A percentile compares a stretch with the other conserved stretches of the same genome.
These are phyloP conservation scores for Columbina picui DNA, from an alignment of 2,113 vertebrate genomes.

Conservation along the genomic window DNA sequence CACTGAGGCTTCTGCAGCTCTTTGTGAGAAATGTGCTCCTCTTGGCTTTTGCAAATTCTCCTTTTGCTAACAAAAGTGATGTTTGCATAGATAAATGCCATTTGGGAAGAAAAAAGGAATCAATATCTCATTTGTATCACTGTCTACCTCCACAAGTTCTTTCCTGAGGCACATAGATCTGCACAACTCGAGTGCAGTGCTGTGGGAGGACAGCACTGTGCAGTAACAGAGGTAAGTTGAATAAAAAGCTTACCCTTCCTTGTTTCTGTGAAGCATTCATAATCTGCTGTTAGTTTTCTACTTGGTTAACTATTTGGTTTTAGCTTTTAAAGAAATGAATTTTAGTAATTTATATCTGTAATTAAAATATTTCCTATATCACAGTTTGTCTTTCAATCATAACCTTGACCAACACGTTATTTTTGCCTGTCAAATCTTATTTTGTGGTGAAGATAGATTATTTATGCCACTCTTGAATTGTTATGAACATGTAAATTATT, in stretches of 20 bases:
- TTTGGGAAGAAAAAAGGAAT: background rate
- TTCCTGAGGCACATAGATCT: background rate
- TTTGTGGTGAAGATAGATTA: background rate
- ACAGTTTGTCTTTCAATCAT: background rate
- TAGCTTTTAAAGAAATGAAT: background rate
- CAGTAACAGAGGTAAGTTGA: background rate
- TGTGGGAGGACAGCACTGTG: background rate
- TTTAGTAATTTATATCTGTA: background rate
- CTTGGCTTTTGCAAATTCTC: background rate
- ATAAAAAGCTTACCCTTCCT: background rate
- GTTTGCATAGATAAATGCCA: background rate
- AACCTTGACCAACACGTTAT: background rate
- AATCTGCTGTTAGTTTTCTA: background rate
- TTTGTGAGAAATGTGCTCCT: background rate
- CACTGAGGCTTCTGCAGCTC: background rate
- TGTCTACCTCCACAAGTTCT: background rate
- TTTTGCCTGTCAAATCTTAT: background rate
- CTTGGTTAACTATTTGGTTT: background rate
- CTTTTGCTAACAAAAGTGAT: background rate
- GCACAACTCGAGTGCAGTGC: background rate
- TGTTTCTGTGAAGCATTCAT: fast-evolving
- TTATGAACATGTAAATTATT: background rate
- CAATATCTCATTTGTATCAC: background rate
- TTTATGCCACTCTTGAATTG: background rate
- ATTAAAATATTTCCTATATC: background rate